Percentiles rank a stretch among this genome's conserved stretches.
These are phyloP conservation scores for Dendrolimus punctatus DNA, from an alignment of 1,140 invertebrate genomes.

Conservation along the genomic window DNA sequence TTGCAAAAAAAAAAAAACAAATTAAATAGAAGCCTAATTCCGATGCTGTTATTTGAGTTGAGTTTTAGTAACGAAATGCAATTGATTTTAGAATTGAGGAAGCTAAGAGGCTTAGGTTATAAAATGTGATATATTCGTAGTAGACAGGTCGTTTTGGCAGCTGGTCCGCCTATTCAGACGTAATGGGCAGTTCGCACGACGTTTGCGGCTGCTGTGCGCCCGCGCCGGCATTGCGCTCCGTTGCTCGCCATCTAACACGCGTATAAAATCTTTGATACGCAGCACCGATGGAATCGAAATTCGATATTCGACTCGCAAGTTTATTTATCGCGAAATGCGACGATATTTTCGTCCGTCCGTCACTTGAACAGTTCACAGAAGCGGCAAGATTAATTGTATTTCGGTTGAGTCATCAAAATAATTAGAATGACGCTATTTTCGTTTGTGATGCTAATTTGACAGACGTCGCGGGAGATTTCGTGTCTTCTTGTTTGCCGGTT, in stretches of 20 bases:
- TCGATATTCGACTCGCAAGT: constrained; percentile 61
- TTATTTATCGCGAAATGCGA: constrained; percentile 68
- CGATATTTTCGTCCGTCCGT: constrained; percentile 66
- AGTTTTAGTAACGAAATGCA: constrained; percentile 1
- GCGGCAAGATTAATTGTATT: constrained; percentile 71
- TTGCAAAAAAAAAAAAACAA: no score
- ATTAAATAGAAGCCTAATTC: no score
- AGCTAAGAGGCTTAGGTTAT: no score
- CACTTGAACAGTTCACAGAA: constrained; percentile 69
- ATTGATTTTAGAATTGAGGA: not conserved
- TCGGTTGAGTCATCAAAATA: constrained; percentile 71
- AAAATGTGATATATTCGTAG: not conserved
- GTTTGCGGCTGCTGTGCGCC: constrained; percentile 3
- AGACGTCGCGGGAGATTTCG: constrained; percentile 68
- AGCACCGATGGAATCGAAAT: constrained; percentile 68
- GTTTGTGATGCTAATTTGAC: constrained; percentile 70
- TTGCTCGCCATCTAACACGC: constrained; percentile 31
- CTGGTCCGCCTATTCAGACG: constrained; percentile 4
- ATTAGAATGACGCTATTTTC: constrained; percentile 71
- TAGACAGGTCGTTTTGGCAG: constrained; percentile 14
- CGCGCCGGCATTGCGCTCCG: constrained; percentile 40
- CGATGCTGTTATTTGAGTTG: not conserved
- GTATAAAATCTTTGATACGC: constrained; percentile 64
- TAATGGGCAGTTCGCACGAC: not conserved
- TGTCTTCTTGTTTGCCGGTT: constrained; percentile 54